Conservation (phyloP, 1,140 invertebrate species). For the Bombus pascuorum region DNA sequence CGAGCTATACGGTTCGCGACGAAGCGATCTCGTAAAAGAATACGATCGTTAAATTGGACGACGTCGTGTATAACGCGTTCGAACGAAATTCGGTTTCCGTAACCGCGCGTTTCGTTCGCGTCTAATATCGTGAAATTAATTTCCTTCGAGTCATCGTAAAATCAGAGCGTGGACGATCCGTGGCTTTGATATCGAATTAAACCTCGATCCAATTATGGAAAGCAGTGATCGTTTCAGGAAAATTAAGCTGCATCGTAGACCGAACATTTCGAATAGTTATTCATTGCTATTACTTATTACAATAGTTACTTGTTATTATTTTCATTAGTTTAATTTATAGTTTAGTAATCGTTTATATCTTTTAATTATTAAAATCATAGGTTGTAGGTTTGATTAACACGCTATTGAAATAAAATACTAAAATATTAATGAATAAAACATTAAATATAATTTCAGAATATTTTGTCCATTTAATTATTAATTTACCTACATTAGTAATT, state of each 20-base stretch:
- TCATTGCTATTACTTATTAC: too few relatives aligned
- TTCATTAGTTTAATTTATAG: too few relatives aligned
- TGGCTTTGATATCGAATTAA: background rate
- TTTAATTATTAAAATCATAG: too few relatives aligned
- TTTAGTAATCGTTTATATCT: too few relatives aligned
- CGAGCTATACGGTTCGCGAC: background rate
- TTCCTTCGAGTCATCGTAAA: conserved; percentile 6
- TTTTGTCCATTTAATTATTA: too few relatives aligned
- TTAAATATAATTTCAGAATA: too few relatives aligned
- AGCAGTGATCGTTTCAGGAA: background rate
- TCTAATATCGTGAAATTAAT: conserved; percentile 32
- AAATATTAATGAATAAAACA: too few relatives aligned
- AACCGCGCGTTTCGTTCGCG: background rate
- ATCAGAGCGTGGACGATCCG: background rate
- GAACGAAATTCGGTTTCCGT: background rate
- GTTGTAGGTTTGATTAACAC: too few relatives aligned
- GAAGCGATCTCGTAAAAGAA: conserved; percentile 29
- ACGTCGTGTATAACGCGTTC: background rate
- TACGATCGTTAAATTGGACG: conserved; percentile 27
- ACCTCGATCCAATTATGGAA: conserved; percentile 11
- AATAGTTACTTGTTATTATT: too few relatives aligned
- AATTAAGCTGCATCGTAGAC: background rate
- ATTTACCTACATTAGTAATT: too few relatives aligned
- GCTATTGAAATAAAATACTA: too few relatives aligned
- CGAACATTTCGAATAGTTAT: background rate